Conservation (phyloP, 2,888 invertebrate genomes). For the Bruchidius siliquastri region DNA sequence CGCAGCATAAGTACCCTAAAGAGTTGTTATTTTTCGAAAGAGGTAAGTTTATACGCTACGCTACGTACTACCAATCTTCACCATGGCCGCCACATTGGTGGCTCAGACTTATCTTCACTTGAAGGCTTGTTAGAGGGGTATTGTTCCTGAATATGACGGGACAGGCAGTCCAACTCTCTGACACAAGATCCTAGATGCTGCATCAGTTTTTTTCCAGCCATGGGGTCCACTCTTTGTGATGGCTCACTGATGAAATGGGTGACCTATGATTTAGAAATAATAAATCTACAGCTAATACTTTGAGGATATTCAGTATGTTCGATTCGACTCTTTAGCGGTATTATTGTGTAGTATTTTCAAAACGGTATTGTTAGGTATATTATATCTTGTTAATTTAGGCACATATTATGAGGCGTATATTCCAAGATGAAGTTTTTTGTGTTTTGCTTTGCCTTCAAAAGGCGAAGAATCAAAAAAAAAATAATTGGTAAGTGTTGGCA, state of each 20-base stretch:
- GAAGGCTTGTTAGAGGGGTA: slow-evolving; percentile 19
- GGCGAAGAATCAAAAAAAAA: too few relatives aligned
- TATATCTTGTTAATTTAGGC: too few relatives aligned
- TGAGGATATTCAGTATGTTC: too few relatives aligned
- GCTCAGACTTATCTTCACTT: slow-evolving; percentile 9
- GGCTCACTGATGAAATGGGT: slow-evolving; percentile 52
- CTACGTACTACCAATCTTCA: slow-evolving; percentile 21
- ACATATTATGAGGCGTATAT: too few relatives aligned
- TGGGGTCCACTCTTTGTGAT: slow-evolving; percentile 48
- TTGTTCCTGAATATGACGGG: slow-evolving; percentile 26
- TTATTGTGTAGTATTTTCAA: too few relatives aligned
- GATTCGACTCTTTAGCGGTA: too few relatives aligned
- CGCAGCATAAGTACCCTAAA: too few relatives aligned
- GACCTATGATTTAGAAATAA: neutral
- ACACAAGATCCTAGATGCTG: slow-evolving; percentile 52
- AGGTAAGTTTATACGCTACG: neutral
- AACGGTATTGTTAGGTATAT: too few relatives aligned
- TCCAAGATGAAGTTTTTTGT: too few relatives aligned
- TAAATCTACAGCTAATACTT: neutral
- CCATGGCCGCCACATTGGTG: slow-evolving; percentile 46
- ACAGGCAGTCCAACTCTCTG: slow-evolving; percentile 41
- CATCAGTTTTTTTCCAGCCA: slow-evolving; percentile 52
- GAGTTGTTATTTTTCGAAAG: neutral
- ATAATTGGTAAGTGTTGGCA: too few relatives aligned
- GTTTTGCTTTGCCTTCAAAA: too few relatives aligned